A percentile compares a stretch with the other conserved stretches of the same genome.
phyloP scores from a whole-genome alignment of 2,113 vertebrate genomes.

The Conger conger region DNA sequence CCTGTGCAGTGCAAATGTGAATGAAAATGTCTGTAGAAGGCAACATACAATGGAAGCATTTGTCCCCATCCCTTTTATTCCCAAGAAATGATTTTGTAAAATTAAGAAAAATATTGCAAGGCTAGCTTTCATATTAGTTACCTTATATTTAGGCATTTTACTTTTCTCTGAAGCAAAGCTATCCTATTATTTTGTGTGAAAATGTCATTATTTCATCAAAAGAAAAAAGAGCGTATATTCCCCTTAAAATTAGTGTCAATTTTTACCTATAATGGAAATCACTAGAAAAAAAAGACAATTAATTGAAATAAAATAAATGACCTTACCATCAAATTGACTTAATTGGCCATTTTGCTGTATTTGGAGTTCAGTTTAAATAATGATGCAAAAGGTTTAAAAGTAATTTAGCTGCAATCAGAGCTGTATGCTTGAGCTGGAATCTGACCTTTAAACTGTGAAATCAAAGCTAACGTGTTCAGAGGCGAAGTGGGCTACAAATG shows the following conservation, averaged over 20 bases:
- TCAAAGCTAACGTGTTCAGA: constrained; percentile 34
- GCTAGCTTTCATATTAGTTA: background rate
- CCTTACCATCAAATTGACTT: background rate
- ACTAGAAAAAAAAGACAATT: background rate
- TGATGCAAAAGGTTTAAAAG: background rate
- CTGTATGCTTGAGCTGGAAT: background rate
- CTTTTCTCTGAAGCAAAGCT: background rate
- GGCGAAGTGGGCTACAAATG: constrained; percentile 20
- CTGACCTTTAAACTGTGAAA: constrained; percentile 30
- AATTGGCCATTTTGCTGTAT: background rate
- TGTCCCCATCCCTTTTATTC: background rate
- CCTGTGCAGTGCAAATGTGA: too few species aligned
- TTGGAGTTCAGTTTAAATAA: background rate
- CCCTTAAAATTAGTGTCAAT: background rate
- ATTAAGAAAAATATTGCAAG: background rate
- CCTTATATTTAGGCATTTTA: background rate
- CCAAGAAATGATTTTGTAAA: background rate
- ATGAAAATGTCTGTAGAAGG: background rate
- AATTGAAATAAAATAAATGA: background rate
- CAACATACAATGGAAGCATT: background rate
- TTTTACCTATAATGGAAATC: background rate
- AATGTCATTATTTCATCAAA: background rate
- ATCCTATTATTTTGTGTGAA: background rate
- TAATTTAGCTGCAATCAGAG: constrained; percentile 3
- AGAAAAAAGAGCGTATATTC: background rate